These are phyloP conservation scores for Brachionus paranguensis DNA, from an alignment of 1,140 invertebrate species.

Conservation along the genomic window DNA sequence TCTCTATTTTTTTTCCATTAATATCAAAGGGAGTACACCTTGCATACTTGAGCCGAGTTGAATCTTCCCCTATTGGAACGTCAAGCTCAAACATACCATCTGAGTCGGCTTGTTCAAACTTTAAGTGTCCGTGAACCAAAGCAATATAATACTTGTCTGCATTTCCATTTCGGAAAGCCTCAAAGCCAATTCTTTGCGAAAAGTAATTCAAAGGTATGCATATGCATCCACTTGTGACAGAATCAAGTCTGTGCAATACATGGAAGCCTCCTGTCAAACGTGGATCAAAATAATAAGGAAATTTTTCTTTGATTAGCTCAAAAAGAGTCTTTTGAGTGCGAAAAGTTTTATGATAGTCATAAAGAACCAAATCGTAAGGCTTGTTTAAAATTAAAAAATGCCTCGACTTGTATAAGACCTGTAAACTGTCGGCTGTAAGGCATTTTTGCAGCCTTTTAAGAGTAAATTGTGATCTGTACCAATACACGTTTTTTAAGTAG, in stretches of 20 bases:
- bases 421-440: neutral
- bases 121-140: conserved; percentile 15
- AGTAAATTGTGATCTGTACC: conserved; percentile 19
- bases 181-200: neutral
- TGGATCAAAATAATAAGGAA: conserved; percentile 32
- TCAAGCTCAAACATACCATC: neutral
- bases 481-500: conserved; percentile 27
- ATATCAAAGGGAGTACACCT: conserved; percentile 2
- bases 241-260: conserved; percentile 24
- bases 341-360: conserved; percentile 16
- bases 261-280: conserved; percentile 34
- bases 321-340: neutral
- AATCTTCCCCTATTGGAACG: conserved; percentile 27
- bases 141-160: conserved; percentile 31
- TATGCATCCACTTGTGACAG: conserved; percentile 34
- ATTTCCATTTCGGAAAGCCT: neutral
- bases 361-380: conserved; percentile 21
- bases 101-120: neutral
- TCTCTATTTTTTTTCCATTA: neutral
- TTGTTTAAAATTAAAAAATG: conserved; percentile 33
- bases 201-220: conserved; percentile 17
- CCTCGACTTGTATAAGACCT: conserved; percentile 17
- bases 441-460: conserved; percentile 11
- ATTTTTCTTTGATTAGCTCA: conserved; percentile 31
- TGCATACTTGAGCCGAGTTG: neutral